Conservation (phyloP, 2,113 vertebrate species). For the Apodemus sylvaticus region DNA sequence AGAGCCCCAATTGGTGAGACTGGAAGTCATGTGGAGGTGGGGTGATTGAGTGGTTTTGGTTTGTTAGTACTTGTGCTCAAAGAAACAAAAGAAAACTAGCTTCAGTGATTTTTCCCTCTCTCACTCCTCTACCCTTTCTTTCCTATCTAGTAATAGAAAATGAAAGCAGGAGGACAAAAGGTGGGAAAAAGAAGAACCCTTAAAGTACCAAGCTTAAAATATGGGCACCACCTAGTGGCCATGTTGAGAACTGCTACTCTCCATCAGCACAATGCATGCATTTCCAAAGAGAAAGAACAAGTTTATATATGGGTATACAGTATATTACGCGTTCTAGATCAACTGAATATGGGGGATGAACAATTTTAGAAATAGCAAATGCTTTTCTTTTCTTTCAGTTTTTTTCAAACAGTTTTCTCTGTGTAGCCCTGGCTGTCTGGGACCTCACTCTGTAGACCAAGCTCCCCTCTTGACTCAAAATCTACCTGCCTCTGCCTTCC, state of each 20-base stretch:
- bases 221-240: constrained; percentile 70
- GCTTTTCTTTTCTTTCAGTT: not conserved
- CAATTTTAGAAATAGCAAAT: not conserved
- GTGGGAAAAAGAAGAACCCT: too few species aligned
- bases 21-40: too few species aligned
- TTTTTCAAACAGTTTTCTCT: not conserved
- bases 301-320: not conserved
- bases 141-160: too few species aligned
- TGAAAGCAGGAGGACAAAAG: too few species aligned
- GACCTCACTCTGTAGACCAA: too few species aligned
- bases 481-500: not conserved
- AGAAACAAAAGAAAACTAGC: too few species aligned
- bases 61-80: too few species aligned
- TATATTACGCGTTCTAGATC: not conserved
- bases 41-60: too few species aligned
- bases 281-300: constrained; percentile 36
- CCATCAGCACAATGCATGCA: not conserved
- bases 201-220: constrained; percentile 17
- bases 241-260: constrained; percentile 34
- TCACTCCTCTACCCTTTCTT: too few species aligned
- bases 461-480: too few species aligned
- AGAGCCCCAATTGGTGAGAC: too few species aligned
- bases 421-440: not conserved
- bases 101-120: too few species aligned
- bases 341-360: not conserved